Conservation (phyloP, 2,797 vertebrate genomes). For the Chelmon rostratus region DNA sequence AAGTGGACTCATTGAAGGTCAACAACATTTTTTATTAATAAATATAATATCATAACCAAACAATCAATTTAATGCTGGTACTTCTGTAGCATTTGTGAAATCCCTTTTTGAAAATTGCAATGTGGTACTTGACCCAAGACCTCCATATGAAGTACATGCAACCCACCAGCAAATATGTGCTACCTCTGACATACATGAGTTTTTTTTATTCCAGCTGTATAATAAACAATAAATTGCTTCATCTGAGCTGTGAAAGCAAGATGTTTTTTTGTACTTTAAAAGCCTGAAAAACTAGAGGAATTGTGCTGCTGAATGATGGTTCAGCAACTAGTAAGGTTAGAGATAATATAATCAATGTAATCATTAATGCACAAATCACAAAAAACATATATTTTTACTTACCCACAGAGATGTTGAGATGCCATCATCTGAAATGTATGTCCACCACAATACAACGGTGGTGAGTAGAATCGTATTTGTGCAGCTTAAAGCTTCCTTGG, state of each 20-base stretch:
- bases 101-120: neutral
- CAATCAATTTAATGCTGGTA: conserved; percentile 1
- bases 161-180: neutral
- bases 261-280: neutral
- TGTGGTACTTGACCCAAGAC: conserved; percentile 11
- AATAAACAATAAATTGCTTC: neutral
- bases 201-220: neutral
- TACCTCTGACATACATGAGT: neutral
- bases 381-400: neutral
- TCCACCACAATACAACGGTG: neutral
- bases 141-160: neutral
- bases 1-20: conserved; percentile 32
- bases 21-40: conserved; percentile 28
- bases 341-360: neutral
- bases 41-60: conserved; percentile 23
- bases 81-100: conserved; percentile 8
- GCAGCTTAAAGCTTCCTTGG: neutral
- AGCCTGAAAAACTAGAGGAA: neutral
- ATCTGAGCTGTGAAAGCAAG: neutral
- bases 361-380: neutral
- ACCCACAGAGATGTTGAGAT: neutral
- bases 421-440: neutral
- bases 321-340: neutral
- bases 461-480: neutral
- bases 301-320: neutral